Evolutionary conservation across 2,113 vertebrate species (phyloP), one percentile per base, ranked within the genome.

Genomic region (Seriola dumerili): DNA sequence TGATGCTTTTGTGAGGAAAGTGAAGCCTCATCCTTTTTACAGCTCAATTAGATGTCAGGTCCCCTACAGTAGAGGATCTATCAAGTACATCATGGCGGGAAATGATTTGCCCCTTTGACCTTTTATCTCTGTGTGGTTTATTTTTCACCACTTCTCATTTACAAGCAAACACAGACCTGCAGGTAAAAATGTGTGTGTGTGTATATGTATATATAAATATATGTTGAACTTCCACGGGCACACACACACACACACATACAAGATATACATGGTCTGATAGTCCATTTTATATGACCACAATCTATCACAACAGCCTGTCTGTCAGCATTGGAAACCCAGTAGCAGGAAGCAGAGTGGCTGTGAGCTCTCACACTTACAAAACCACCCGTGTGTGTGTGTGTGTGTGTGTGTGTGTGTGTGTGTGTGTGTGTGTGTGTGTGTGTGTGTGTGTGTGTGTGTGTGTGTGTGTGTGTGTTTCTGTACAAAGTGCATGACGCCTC

Each of bases 331-430:
- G 71, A 58, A 65, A 72, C 59, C 67, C 61, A 32, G 86, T 48
- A 85, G 88, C 93, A 93, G 93, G 93, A 94, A 93, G 88, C 86
- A 63, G 73, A 73, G 82, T 76, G 71, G 21, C 85, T 87, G 80
- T 81, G 73, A 91, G 77, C 89, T 76, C 85, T 85, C 76, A 72
- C 85, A 70, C 87, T 92, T 91, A 78, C 88, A 86, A 89, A 93
- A 93, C 80, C 86, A 85, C 59, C 55, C 42, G 9, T 44, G 21
- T 74, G 57, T 81, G 65, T 65, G 38, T 74, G 57, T 76, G 72
- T 66, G 36, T 55, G 46, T 70, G 23, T 23, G 23, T 23, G 23
- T 23, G 23, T 23, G 23, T 23, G 23, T 23, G 23, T 23, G 23
- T 23, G 29, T 29, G 25, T 29, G n/a, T 74, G 57, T 81, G 65